phyloP scores from a whole-genome alignment of 2,113 vertebrate genomes.

The Sander lucioperca region DNA sequence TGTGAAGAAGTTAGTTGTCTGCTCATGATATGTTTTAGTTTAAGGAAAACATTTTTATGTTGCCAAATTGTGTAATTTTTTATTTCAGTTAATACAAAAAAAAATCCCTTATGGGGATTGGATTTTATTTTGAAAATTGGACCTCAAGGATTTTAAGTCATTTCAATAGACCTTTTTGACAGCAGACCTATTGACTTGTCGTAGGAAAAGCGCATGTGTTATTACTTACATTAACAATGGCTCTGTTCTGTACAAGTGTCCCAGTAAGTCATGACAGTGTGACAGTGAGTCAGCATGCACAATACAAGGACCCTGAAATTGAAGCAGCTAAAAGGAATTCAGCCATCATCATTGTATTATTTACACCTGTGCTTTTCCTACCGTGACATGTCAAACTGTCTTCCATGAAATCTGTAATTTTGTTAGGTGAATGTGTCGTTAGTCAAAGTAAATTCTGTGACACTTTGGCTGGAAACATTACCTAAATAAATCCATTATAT shows the following conservation, averaged over 20 bases:
- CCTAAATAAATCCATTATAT: constrained; percentile 31
- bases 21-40: neutral
- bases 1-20: neutral
- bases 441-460: neutral
- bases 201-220: neutral
- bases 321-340: constrained; percentile 9
- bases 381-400: neutral
- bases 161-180: neutral
- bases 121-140: too few relatives aligned
- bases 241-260: neutral
- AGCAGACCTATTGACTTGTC: neutral
- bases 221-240: neutral
- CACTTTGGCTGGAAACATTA: neutral
- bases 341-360: neutral
- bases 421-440: constrained; percentile 2
- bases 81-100: neutral
- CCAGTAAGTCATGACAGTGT: neutral
- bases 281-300: neutral
- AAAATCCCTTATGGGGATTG: too few relatives aligned
- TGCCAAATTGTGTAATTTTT: neutral
- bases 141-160: neutral
- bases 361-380: neutral
- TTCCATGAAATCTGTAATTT: neutral
- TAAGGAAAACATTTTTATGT: neutral
- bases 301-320: neutral